Base-by-base conservation (phyloP, 2,797 vertebrate species). In the Synanceia verrucosa region DNA sequence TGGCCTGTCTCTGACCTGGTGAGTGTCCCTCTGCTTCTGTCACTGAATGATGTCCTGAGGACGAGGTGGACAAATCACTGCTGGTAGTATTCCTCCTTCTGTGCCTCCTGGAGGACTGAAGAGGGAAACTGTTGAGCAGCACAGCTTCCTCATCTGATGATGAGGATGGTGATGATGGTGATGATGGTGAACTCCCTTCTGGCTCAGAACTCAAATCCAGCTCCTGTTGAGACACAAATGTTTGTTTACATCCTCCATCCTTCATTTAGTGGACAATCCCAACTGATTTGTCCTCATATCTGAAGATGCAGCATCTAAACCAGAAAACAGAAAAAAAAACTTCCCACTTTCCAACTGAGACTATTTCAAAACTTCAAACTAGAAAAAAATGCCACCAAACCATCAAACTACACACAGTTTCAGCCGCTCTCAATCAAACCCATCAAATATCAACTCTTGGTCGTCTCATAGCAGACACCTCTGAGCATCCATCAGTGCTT, bases 181-280 rank as follows among this genome's bases (percentile, higher is more conserved):
- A n/a, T n/a, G n/a, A 31, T 12, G 85, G 14, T 29, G 87, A 83
- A 59, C 77, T 73, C 28, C 80, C 66, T 33, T 72, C 83, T 19
- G 76, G 23, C 31, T 82, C 86, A 24, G 84, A 89, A 46, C 52
- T 74, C n/a, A 83, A 70, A 43, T 83, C 79, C 74, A 89, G 65
- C 36, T 89, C 86, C 87, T 91, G 56, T 19, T n/a, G 43, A 41
- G 53, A 84, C 48, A 80, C 39, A 70, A 2, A 70, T 23, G 26
- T 37, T 37, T 9, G 13, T 9, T 55, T 34, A 46, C 12, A 47
- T 24, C 24, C 47, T 9, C 52, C 41, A 24, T 1, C 2, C 14
- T 57, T 73, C 3, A 31, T 39, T 33, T 33, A 24, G 21, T 28
- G 39, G 19, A 61, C 13, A 26, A 5, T n/a, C n/a, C n/a, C n/a